Percentiles rank a stretch among this genome's conserved stretches.
phyloP scores from a whole-genome alignment of 2,113 vertebrate species.

The Brevimyrus niger region DNA sequence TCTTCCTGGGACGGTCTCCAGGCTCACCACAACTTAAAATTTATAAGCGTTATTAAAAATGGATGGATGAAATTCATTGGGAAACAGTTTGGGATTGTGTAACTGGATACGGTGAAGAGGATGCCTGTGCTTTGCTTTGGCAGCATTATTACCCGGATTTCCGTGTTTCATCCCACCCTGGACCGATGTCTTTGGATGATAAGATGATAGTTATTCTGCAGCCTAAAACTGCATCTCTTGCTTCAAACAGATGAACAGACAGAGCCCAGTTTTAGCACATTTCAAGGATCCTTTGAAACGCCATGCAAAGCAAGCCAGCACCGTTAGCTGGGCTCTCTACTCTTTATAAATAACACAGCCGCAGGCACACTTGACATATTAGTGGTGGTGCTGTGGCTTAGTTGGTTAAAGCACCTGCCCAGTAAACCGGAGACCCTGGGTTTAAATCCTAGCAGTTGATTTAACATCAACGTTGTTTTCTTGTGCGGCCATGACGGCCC shows the following conservation, averaged over 20 bases:
- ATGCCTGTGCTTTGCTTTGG: neutral
- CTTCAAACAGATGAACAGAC: neutral
- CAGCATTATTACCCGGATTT: neutral
- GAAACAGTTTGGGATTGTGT: neutral
- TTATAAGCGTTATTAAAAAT: neutral
- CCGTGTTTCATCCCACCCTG: neutral
- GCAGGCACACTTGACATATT: rapidly evolving
- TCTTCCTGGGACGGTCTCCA: neutral
- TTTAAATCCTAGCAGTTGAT: neutral
- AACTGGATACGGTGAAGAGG: neutral
- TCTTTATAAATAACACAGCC: neutral
- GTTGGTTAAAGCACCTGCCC: neutral
- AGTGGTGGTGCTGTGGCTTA: neutral
- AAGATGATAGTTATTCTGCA: neutral
- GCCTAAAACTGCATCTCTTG: neutral
- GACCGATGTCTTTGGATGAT: neutral
- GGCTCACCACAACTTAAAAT: neutral
- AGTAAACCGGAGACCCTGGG: neutral
- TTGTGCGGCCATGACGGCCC: too few species aligned
- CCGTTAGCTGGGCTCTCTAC: neutral
- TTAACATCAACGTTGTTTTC: neutral
- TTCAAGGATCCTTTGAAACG: neutral
- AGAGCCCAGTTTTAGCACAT: neutral
- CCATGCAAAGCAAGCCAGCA: neutral
- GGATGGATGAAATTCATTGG: neutral